These are phyloP conservation scores for Thunnus thynnus DNA, from an alignment of 2,113 vertebrate genomes.

Conservation along the genomic window DNA sequence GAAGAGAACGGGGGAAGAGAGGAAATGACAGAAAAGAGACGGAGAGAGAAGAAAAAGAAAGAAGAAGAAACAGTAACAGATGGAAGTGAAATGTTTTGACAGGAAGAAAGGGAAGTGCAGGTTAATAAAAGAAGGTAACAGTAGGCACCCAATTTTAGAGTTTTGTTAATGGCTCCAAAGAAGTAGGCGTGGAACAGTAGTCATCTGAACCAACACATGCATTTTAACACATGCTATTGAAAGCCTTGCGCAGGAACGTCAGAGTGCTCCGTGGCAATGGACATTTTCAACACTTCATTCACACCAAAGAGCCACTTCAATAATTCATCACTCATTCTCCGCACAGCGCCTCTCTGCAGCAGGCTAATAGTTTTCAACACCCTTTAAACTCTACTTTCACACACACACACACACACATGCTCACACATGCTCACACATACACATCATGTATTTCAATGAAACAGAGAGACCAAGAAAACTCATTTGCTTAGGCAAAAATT, in stretches of 20 bases:
- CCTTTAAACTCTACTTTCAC: constrained; percentile 76
- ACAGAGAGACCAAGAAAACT: constrained; percentile 13
- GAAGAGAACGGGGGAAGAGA: constrained; percentile 36
- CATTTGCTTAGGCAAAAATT: constrained; percentile 27
- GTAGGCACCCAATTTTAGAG: constrained; percentile 8
- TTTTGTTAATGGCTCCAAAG: constrained; percentile 42
- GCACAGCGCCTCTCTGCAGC: constrained; percentile 72
- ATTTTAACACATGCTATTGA: constrained; percentile 51
- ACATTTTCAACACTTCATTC: constrained; percentile 86
- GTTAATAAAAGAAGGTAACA: constrained; percentile 35
- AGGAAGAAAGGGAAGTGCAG: constrained; percentile 23
- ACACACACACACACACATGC: constrained; percentile 38
- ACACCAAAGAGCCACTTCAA: constrained; percentile 85
- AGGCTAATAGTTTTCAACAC: constrained; percentile 85
- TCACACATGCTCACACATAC: constrained; percentile 18
- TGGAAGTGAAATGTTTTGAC: constrained; percentile 56
- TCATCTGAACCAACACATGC: constrained; percentile 35
- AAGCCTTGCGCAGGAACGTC: constrained; percentile 56
- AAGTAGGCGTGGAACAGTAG: constrained; percentile 34
- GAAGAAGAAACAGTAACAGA: constrained; percentile 36
- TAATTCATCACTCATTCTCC: constrained; percentile 84
- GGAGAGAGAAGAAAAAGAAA: constrained; percentile 4
- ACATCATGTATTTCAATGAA: not conserved
- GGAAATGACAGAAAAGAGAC: constrained; percentile 29
- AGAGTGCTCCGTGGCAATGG: constrained; percentile 70